These are phyloP conservation scores for Plectropomus leopardus DNA, from an alignment of 2,113 vertebrate genomes.

Conservation along the genomic window DNA sequence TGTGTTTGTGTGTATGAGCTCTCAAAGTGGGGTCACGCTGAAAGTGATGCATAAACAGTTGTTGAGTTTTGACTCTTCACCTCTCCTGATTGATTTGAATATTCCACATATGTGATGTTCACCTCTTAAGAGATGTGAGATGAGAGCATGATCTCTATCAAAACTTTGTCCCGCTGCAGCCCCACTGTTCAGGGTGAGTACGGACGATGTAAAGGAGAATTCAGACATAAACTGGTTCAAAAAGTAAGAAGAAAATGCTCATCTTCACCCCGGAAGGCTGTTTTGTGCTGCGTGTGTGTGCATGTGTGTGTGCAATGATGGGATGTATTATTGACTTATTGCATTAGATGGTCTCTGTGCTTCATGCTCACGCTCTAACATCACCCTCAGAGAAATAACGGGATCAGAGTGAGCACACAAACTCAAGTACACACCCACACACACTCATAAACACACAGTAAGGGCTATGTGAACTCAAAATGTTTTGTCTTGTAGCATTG, in stretches of 20 bases:
- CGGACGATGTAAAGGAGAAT: background rate
- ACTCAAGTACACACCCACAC: constrained; percentile 37
- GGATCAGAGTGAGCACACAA: constrained; percentile 62
- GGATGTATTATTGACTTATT: constrained; percentile 76
- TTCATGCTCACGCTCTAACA: constrained; percentile 70
- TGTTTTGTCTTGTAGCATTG: constrained; percentile 41
- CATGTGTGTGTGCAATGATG: constrained; percentile 57
- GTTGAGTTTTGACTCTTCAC: constrained; percentile 49
- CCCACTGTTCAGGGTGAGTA: background rate
- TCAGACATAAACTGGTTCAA: constrained; percentile 2
- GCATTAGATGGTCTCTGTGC: constrained; percentile 76
- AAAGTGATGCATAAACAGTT: constrained; percentile 59
- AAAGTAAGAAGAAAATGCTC: constrained; percentile 35
- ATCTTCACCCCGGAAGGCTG: constrained; percentile 47
- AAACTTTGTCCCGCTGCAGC: background rate
- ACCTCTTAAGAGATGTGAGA: background rate
- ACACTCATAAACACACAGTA: constrained; percentile 34
- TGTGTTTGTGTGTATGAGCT: background rate
- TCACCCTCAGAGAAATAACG: constrained; percentile 70
- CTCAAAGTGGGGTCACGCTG: constrained; percentile 46
- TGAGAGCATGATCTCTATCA: background rate
- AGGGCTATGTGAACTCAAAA: constrained; percentile 30
- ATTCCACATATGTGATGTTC: constrained; percentile 23
- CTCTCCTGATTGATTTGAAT: constrained; percentile 39
- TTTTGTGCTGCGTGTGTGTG: constrained; percentile 41